Conservation (phyloP, 2,113 vertebrate species). For the Carassius auratus region DNA sequence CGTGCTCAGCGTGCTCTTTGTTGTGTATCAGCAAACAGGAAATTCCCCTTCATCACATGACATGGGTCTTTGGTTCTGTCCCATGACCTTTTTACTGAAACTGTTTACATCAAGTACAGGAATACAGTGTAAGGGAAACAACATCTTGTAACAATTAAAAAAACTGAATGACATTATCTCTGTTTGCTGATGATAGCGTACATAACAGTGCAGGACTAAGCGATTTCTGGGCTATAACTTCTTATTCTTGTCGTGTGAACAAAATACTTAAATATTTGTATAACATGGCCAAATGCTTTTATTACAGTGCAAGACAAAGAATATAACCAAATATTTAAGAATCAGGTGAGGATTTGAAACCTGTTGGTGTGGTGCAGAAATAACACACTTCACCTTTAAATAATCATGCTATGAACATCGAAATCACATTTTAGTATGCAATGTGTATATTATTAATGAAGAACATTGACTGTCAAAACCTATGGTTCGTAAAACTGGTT, state of each 20-base stretch:
- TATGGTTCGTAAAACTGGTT: not conserved
- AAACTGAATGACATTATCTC: constrained; percentile 21
- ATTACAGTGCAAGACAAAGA: not conserved
- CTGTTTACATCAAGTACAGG: constrained; percentile 38
- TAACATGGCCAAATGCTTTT: not conserved
- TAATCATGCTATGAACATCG: not conserved
- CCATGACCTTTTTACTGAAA: constrained; percentile 50
- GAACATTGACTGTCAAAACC: not conserved
- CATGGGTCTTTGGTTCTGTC: constrained; percentile 23
- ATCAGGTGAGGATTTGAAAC: not conserved
- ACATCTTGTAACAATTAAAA: constrained; percentile 26
- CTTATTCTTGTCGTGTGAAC: not conserved
- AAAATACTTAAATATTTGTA: not conserved
- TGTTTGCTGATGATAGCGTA: constrained; percentile 7
- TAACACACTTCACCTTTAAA: not conserved
- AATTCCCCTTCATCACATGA: constrained; percentile 65
- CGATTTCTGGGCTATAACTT: not conserved
- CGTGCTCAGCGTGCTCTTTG: constrained; percentile 1
- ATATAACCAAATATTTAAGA: not conserved
- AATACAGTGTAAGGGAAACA: not conserved
- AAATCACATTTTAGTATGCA: not conserved
- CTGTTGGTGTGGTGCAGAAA: not conserved
- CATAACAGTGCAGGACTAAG: constrained; percentile 6
- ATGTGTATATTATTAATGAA: not conserved
- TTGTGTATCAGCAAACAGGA: constrained; percentile 52